Evolutionary conservation across 2,113 vertebrate species (phyloP).

Genomic region (Mohoua ochrocephala): DNA sequence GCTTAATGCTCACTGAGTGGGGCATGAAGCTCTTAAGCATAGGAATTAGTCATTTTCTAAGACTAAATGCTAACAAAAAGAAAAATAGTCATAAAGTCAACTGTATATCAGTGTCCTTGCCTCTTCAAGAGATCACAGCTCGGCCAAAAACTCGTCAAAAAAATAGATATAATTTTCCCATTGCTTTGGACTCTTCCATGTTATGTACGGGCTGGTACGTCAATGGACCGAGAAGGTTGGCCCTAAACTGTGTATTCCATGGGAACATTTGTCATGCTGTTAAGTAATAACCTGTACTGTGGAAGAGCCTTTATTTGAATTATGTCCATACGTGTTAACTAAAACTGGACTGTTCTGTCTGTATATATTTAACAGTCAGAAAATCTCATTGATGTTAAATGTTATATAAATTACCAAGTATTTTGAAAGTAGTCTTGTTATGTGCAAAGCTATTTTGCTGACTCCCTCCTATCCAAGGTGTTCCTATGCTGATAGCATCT

Average conservation of each 20-base stretch:
- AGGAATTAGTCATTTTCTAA: background rate
- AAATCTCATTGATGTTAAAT: background rate
- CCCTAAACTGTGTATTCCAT: background rate
- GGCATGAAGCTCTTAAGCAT: background rate
- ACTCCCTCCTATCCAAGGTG: constrained; percentile 9
- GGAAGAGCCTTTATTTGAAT: background rate
- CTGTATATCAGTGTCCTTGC: background rate
- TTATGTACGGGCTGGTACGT: fast-evolving
- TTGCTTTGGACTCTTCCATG: background rate
- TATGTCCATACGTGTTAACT: background rate
- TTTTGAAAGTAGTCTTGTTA: background rate
- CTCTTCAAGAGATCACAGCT: background rate
- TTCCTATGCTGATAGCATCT: constrained; percentile 39
- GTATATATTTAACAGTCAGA: background rate
- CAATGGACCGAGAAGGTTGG: background rate
- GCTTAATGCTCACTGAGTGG: background rate
- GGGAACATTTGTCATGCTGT: background rate
- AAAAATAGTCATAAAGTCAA: background rate
- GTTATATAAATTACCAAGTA: background rate
- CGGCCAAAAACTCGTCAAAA: background rate
- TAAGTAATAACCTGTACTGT: background rate
- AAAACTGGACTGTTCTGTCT: background rate
- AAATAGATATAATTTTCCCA: background rate
- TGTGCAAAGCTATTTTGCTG: constrained; percentile 14
- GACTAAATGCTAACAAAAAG: background rate